Evolutionary conservation across 2,797 vertebrate species (phyloP), one percentile per base, ranked within the genome.

Genomic region (Argya squamiceps): DNA sequence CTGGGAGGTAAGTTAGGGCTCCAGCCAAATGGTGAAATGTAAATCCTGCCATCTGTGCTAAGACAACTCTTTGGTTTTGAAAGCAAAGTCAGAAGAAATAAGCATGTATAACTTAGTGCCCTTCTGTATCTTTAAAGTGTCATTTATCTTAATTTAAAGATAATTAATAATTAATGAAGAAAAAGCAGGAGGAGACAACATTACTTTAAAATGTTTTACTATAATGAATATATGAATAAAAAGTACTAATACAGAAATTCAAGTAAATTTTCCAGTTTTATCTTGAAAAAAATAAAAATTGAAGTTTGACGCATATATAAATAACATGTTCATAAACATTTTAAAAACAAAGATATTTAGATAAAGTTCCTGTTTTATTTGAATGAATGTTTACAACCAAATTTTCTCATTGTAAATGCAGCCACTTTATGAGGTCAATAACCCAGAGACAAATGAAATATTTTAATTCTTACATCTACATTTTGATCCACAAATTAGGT

Each of bases 401-500:
- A 44, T 88, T 63, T 92, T 79, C 26, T 79, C 18, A n/a, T 43
- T 88, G 32, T 53, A 77, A 80, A 62, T 53, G 13, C 6, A 91
- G n/a, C 16, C 13, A 47, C 4, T 68, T 75, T 83, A 71, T 80
- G 70, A 95, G 65, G 8, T 22, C 21, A 63, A 78, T 91, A 91
- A 89, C 9, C 32, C 46, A 83, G 43, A 81, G 75, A 80, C 32
- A 88, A 67, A 21, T 55, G 34, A 91, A 93, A 69, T 52, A 43
- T 47, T 89, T 69, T 41, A 52, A 56, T 63, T 58, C 2, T 68
- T 89, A 53, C 12, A 16, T 68, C n/a, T 74, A 74, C 8, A n/a
- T 70, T 93, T 93, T 91, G 17, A 65, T 82, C 62, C n/a, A 32
- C 43, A 86, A 94, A 96, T 94, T 91, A 78, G 75, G 86, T 55